Base-by-base conservation (phyloP, 2,888 invertebrate species). In the Andrena camellia region DNA sequence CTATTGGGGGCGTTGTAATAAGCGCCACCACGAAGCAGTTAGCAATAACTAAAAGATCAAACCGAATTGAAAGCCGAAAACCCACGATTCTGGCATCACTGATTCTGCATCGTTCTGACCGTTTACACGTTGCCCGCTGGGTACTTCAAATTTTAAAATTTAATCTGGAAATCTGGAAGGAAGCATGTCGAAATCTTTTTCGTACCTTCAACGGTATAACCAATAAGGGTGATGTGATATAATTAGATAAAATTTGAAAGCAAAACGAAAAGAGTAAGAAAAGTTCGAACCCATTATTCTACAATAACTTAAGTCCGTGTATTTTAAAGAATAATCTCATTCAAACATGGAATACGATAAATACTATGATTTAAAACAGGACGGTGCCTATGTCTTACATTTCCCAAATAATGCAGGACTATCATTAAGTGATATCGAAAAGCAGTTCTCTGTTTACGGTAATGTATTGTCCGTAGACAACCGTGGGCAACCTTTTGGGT, bases 371-470 rank as follows among this genome's bases (percentile, higher is more conserved):
- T 0, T 0, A 23, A n/a, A 4, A 42, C 0, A 0, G 0, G 48
- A 83, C 35, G 67, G 66, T 0, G 0, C 2, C 2, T 88, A 81
- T 20, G 5, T 50, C 0, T 0, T 88, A 48, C 82, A 87, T 50
- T 89, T 88, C 59, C 8, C 52, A 23, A 89, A 89, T 59, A 35
- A 13, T 0, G 35, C 26, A 1, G 67, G 71, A 17, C 17, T 81
- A 1, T 10, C 1, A 0, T 0, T 20, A 2, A 10, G 20, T 0
- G 71, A 90, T 35, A 85, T 93, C 48, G 50, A 5, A 6, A 7
- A 83, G 0, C 77, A 86, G 26, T 92, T 92, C 76, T 84, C 87
- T 4, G 3, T 64, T 42, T 93, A 77, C 78, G 93, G 91, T 3
- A 31, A 74, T n/a, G 86, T 93, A 23, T 0, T 69, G 0, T 33